These are phyloP conservation scores for Cyclophora albipunctata DNA, from an alignment of 2,888 invertebrate species.

Conservation along the genomic window DNA sequence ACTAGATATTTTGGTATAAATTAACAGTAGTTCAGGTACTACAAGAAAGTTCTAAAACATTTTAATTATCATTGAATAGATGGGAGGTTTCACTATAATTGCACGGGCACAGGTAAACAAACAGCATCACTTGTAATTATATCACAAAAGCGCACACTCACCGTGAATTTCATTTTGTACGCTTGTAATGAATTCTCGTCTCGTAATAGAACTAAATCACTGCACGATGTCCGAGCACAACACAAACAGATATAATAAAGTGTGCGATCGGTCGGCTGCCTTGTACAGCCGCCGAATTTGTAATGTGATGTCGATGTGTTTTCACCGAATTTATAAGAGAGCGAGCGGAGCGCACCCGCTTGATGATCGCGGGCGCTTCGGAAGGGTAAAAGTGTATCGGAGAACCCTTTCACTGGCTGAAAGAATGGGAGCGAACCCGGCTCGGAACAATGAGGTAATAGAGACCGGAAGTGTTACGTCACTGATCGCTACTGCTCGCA, in stretches of 20 bases:
- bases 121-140: too few species aligned
- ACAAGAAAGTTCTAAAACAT: too few species aligned
- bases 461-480: conserved; percentile 63
- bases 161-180: conserved; percentile 71
- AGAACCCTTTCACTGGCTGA: conserved; percentile 73
- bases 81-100: too few species aligned
- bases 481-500: conserved; percentile 54
- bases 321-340: conserved; percentile 74
- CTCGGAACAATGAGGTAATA: conserved; percentile 67
- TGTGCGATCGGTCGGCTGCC: conserved; percentile 54
- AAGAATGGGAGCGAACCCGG: conserved; percentile 69
- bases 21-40: too few species aligned
- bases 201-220: conserved; percentile 65
- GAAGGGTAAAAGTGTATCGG: conserved; percentile 68
- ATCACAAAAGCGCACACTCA: conserved; percentile 55
- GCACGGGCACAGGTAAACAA: too few species aligned
- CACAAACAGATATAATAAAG: conserved; percentile 37
- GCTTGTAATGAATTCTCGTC: conserved; percentile 53
- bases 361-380: conserved; percentile 38
- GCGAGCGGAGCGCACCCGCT: conserved; percentile 52
- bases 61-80: too few species aligned
- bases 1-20: too few species aligned
- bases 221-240: conserved; percentile 44
- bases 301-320: conserved; percentile 67
- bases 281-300: conserved; percentile 70